Evolutionary conservation across 1,140 invertebrate species (phyloP).

Genomic region (Macrobrachium nipponense): DNA sequence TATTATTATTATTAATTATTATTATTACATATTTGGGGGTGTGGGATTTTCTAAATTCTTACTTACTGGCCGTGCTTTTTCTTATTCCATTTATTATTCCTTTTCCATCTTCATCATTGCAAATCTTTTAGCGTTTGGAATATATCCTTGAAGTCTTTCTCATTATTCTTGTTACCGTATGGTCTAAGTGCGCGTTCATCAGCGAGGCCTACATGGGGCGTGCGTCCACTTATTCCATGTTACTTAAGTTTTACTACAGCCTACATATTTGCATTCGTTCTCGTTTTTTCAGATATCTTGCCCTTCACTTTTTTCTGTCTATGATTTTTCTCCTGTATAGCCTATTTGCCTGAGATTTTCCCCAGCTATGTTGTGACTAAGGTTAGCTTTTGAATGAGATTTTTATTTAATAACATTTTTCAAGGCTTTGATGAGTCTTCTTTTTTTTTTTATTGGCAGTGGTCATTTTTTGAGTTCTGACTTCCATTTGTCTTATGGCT

Average conservation of each 20-base stretch:
- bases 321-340: not conserved
- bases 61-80: not conserved
- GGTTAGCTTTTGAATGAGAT: too few relatives aligned
- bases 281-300: constrained; percentile 5
- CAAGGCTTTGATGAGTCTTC: too few relatives aligned
- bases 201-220: too few relatives aligned
- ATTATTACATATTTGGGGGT: too few relatives aligned
- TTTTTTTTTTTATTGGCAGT: too few relatives aligned
- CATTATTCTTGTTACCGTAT: not conserved
- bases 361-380: too few relatives aligned
- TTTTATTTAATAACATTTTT: too few relatives aligned
- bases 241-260: not conserved
- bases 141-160: not conserved
- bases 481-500: too few relatives aligned
- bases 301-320: not conserved
- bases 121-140: not conserved
- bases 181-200: not conserved
- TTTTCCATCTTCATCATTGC: not conserved
- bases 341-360: too few relatives aligned
- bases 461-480: too few relatives aligned
- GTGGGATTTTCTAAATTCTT: too few relatives aligned
- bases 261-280: not conserved
- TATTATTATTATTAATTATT: too few relatives aligned
- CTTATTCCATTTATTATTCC: not conserved
- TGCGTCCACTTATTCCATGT: not conserved